phyloP scores from a whole-genome alignment of 2,888 invertebrate genomes.

The Polia nebulosa region DNA sequence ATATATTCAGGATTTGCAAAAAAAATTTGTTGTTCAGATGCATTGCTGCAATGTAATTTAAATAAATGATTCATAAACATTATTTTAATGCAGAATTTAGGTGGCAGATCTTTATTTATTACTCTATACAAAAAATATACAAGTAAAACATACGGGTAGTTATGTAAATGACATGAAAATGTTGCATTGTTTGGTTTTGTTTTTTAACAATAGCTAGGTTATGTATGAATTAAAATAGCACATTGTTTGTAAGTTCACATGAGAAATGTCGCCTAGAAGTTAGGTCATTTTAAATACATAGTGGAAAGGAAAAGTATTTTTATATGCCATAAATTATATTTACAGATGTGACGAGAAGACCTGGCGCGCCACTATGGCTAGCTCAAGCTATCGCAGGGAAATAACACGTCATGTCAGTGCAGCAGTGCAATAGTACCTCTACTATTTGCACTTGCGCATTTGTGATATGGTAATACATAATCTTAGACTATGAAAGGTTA shows the following conservation, averaged over 20 bases:
- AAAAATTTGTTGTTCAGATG: constrained; percentile 6
- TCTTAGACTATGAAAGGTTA: too few relatives aligned
- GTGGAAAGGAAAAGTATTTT: not conserved
- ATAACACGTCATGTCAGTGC: not conserved
- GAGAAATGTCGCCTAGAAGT: constrained; percentile 15
- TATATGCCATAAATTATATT: not conserved
- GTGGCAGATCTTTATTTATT: not conserved
- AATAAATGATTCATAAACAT: not conserved
- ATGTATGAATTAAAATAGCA: constrained; percentile 21
- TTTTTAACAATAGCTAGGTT: constrained; percentile 1
- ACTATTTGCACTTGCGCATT: too few relatives aligned
- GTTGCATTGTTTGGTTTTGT: constrained; percentile 13
- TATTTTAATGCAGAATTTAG: not conserved
- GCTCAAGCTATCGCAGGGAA: not conserved
- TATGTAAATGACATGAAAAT: constrained; percentile 7
- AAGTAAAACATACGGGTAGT: not conserved
- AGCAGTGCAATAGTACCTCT: too few relatives aligned
- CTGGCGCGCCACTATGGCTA: not conserved
- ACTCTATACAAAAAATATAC: not conserved
- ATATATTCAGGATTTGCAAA: constrained; percentile 10
- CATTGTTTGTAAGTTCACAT: constrained; percentile 44
- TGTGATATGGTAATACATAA: too few relatives aligned
- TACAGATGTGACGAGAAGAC: not conserved
- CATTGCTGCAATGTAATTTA: not conserved
- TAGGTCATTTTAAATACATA: not conserved